Base-by-base conservation (phyloP, 2,797 vertebrate species). In the Danio albolineatus region DNA sequence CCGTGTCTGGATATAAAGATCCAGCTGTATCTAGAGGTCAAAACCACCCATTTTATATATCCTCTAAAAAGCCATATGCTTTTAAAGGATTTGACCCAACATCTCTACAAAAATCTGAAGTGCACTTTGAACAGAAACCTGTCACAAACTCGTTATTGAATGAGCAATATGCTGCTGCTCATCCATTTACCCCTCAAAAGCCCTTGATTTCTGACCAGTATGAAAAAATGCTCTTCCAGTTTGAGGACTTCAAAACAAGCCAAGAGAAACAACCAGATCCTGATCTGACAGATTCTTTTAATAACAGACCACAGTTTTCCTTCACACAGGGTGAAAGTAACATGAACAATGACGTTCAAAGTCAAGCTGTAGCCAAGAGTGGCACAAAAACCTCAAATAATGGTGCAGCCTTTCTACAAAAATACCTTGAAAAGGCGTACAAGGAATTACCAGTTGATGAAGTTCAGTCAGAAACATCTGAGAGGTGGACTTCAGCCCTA, bases 51-150 rank as follows among this genome's bases (percentile, higher is more conserved):
- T 69, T 56, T 21, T 76, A 65, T 49, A 12, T 54, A 19, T 28
- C 60, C 19, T 66, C 44, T 51, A 67, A 59, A 82, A 65, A 60
- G 78, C 57, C 39, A 2, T 57, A 71, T 72, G 16, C 12, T 21
- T 75, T 36, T 19, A 38, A 54, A 14, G 59, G 14, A 4, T 17
- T n/a, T n/a, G 4, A 6, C 4, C 17, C 77, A 65, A 17, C 12
- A 13, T 28, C 69, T 44, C 51, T 9, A 17, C 62, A 36, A 60
- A 51, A 53, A 43, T 39, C 48, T 57, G 9, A 71, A 62, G 43
- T 21, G 19, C 44, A 49, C 65, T 61, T 9, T 53, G 43, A 7
- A n/a, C 75, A 14, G 59, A 77, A 69, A 36, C 19, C 21, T 48
- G 14, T n/a, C 36, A 5, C 14, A 61, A 51, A 49, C 9, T 41